Evolutionary conservation across 1,140 invertebrate genomes (phyloP).

Genomic region (Amyelois transitella): DNA sequence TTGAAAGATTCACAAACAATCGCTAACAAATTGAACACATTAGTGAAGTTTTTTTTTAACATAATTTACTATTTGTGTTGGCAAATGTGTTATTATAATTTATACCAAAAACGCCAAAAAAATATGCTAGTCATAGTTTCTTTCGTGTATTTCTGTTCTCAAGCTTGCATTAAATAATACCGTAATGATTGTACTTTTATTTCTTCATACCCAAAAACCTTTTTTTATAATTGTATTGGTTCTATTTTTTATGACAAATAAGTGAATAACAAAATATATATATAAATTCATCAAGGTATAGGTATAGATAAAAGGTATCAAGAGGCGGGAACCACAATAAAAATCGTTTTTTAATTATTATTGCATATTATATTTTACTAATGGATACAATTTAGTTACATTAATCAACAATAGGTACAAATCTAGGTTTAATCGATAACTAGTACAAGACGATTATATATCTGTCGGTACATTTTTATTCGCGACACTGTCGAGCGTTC

Average conservation of each 20-base stretch:
- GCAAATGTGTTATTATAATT: not conserved
- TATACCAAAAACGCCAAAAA: not conserved
- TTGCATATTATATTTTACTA: constrained; percentile 55
- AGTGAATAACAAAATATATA: not conserved
- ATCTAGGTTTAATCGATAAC: constrained; percentile 48
- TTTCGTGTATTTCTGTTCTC: constrained; percentile 61
- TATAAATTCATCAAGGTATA: not conserved
- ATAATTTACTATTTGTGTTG: not conserved
- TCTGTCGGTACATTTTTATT: not conserved
- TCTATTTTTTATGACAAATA: not conserved
- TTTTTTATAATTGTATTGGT: not conserved
- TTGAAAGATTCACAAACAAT: no score
- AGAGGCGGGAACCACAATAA: no score
- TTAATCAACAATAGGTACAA: constrained; percentile 61
- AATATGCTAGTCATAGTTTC: constrained; percentile 44
- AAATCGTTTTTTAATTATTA: not conserved
- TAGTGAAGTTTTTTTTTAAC: not conserved
- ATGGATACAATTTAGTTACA: constrained; percentile 62
- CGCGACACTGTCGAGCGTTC: not conserved
- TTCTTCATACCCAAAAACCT: not conserved
- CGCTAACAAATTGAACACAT: not conserved
- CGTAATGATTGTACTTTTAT: constrained; percentile 25
- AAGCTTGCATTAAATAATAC: constrained; percentile 58
- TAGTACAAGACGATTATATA: constrained; percentile 30
- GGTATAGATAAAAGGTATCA: not conserved